Evolutionary conservation across 2,888 invertebrate species (phyloP).

Genomic region (Amaurobius ferox): DNA sequence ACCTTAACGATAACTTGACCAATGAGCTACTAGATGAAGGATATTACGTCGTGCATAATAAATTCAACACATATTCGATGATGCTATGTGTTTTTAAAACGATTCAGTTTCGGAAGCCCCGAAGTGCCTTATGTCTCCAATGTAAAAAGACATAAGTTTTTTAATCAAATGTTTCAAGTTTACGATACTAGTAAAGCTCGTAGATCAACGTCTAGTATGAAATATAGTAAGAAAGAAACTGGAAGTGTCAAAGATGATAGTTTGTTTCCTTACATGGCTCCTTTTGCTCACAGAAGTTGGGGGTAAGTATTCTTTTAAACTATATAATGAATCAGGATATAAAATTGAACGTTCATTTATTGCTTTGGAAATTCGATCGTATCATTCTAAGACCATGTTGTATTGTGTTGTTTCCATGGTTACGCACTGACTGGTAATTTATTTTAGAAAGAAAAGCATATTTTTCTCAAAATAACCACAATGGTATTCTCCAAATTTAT

Average conservation of each 20-base stretch:
- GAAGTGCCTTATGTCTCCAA: background rate
- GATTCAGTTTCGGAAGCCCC: too few species aligned
- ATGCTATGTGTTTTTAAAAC: background rate
- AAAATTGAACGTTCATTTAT: too few species aligned
- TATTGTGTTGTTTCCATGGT: background rate
- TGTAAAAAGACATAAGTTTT: background rate
- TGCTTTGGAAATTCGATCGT: too few species aligned
- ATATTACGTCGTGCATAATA: background rate
- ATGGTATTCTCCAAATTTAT: too few species aligned
- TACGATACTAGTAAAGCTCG: background rate
- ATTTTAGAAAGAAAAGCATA: too few species aligned
- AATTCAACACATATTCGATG: background rate
- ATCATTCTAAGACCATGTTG: background rate
- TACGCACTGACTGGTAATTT: background rate
- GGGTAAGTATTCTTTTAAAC: background rate
- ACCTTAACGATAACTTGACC: background rate
- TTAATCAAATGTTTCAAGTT: background rate
- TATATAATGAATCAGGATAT: too few species aligned
- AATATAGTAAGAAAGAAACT: background rate
- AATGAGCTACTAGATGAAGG: background rate
- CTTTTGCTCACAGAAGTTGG: constrained; percentile 1
- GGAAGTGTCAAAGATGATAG: too few species aligned
- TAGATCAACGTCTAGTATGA: background rate
- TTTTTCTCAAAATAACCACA: too few species aligned
- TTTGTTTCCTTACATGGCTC: background rate